Percentiles rank a stretch among this genome's conserved stretches.
phyloP scores from a whole-genome alignment of 2,113 vertebrate genomes.

The Cinclus mexicanus region DNA sequence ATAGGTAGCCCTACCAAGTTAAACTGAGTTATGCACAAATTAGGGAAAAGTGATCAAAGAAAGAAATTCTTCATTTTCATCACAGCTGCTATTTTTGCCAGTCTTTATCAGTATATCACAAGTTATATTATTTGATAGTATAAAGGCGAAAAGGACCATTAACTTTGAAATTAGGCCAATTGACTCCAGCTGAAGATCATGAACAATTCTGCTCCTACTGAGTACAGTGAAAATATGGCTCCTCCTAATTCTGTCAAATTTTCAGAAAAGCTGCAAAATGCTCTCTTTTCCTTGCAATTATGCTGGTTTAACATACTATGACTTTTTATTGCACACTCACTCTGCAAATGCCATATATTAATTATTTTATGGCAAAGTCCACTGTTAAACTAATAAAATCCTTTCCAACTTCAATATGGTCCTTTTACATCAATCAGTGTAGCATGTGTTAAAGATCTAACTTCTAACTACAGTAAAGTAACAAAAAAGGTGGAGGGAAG shows the following conservation, averaged over 20 bases:
- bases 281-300: not conserved
- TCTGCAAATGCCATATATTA: not conserved
- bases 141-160: not conserved
- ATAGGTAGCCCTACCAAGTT: not conserved
- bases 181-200: not conserved
- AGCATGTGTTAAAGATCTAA: not conserved
- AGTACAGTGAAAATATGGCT: not conserved
- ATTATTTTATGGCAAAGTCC: slow-evolving; percentile 14
- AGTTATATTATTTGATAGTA: not conserved
- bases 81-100: not conserved
- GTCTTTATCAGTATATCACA: not conserved
- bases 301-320: not conserved
- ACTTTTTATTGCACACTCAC: not conserved
- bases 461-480: not conserved
- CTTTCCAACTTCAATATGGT: not conserved
- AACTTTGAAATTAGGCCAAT: not conserved
- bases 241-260: not conserved
- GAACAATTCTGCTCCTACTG: not conserved
- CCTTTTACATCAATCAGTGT: slow-evolving; percentile 28
- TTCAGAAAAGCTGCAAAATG: not conserved
- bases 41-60: not conserved
- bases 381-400: slow-evolving; percentile 32
- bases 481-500: not conserved
- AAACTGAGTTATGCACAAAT: not conserved
- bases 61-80: not conserved